Base-by-base conservation (phyloP, 2,113 vertebrate genomes). In the Haplotaxodon microlepis region DNA sequence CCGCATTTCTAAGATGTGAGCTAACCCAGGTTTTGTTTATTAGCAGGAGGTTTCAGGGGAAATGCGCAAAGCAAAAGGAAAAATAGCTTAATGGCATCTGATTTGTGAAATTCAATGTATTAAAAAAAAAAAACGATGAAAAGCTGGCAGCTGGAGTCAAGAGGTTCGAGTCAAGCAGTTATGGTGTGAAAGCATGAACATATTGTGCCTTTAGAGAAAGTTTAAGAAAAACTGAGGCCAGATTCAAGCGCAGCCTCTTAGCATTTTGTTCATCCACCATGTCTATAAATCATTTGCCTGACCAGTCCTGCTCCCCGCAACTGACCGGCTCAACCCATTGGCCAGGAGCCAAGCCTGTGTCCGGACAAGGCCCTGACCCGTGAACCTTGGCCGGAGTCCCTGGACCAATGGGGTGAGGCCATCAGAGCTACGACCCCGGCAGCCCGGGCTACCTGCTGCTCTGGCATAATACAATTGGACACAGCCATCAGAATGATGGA, bases 381-480 rank as follows among this genome's bases (percentile, higher is more conserved):
- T 98, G 93, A 95, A 92, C 97, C 97, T 94, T 94, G 92, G 94
- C 94, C 90, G 19, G 94, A 96, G 94, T 91, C 94, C 93, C 91
- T 54, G 1, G 90, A 96, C 97, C 97, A 98, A 97, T 96, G 93
- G 96, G 95, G 94, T 81, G 90, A 96, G 94, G 88, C 94, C 94
- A 93, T 94, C 94, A 95, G 94, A 76, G 93, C 93, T 86, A 88
- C 88, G 95, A 94, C 96, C 96, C 96, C 51, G 82, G 96, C 96
- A 97, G 96, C 97, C 95, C 95, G 92, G 96, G 97, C 97, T 98
- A 98, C 98, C 98, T 99, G 98, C 98, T 99, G 99, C 97, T 98
- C 94, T 82, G 81, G 84, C 97, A 98, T 95, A 99, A 99, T 96
- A 97, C 96, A 88, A 97, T 98, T 95, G 88, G 97, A 98, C 97